phyloP scores from a whole-genome alignment of 1,140 invertebrate species.

The Pygmarrhopalites habei region DNA sequence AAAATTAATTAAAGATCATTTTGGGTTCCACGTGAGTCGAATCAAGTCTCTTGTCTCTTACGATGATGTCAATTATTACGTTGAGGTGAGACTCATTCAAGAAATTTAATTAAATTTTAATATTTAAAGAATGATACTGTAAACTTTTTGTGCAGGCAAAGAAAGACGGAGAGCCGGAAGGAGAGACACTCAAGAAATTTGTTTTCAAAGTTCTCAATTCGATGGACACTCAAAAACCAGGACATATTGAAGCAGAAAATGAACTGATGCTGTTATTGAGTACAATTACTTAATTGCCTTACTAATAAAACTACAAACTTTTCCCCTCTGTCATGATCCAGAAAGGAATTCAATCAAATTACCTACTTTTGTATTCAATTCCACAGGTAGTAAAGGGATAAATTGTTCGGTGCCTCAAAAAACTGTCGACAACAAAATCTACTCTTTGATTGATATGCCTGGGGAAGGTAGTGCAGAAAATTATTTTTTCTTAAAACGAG shows the following conservation, averaged over 20 bases:
- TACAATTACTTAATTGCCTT: too few species aligned
- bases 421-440: slow-evolving; percentile 56
- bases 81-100: too few species aligned
- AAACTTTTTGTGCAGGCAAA: too few species aligned
- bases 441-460: slow-evolving; percentile 49
- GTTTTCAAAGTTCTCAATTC: slow-evolving; percentile 74
- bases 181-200: slow-evolving; percentile 49
- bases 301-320: too few species aligned
- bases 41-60: slow-evolving; percentile 66
- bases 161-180: background rate
- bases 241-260: slow-evolving; percentile 62
- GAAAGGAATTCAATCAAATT: too few species aligned
- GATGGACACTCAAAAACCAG: slow-evolving; percentile 61
- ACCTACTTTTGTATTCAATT: slow-evolving; percentile 14
- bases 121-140: too few species aligned
- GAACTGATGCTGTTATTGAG: slow-evolving; percentile 59
- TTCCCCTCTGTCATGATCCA: too few species aligned
- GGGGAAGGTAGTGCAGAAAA: too few species aligned
- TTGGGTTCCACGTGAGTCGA: slow-evolving; percentile 58
- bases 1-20: slow-evolving; percentile 55
- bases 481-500: too few species aligned
- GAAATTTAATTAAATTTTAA: too few species aligned
- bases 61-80: slow-evolving; percentile 70
- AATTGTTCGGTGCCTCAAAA: slow-evolving; percentile 59
- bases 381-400: slow-evolving; percentile 51